Conservation (phyloP, 2,888 invertebrate genomes). For the Chymomyza fuscimana region DNA sequence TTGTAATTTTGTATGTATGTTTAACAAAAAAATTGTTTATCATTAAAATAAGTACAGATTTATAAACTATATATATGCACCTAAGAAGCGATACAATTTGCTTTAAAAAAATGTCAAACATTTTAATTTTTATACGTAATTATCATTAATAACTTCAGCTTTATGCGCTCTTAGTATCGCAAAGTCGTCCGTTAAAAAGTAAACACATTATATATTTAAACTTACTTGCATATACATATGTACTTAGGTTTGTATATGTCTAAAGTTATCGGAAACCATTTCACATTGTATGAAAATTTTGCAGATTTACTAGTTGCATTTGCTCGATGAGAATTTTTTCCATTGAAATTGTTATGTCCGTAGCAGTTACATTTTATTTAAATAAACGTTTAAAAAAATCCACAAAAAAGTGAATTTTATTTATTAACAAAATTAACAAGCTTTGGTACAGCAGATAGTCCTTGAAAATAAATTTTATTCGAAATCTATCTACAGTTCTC, state of each 20-base stretch:
- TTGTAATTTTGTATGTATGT: slow-evolving; percentile 24
- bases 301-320: slow-evolving; percentile 35
- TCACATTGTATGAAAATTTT: slow-evolving; percentile 4
- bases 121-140: slow-evolving; percentile 44
- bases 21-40: slow-evolving; percentile 8
- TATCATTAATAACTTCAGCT: slow-evolving; percentile 29
- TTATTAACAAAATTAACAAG: not conserved
- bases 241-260: not conserved
- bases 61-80: slow-evolving; percentile 13
- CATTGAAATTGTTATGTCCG: slow-evolving; percentile 53
- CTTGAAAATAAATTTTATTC: too few species aligned
- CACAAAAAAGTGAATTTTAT: not conserved
- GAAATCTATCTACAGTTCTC: too few species aligned
- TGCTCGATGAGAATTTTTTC: slow-evolving; percentile 40
- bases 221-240: not conserved
- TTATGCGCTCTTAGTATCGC: slow-evolving; percentile 41
- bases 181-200: slow-evolving; percentile 23
- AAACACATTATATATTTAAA: slow-evolving; percentile 20
- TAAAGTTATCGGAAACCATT: not conserved
- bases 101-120: slow-evolving; percentile 46
- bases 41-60: slow-evolving; percentile 1
- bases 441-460: too few species aligned
- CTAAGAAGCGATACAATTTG: slow-evolving; percentile 27
- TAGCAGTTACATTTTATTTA: slow-evolving; percentile 64
- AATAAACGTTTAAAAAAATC: slow-evolving; percentile 50